Evolutionary conservation across 2,888 invertebrate species (phyloP).

Genomic region (Heliconius ismenius): DNA sequence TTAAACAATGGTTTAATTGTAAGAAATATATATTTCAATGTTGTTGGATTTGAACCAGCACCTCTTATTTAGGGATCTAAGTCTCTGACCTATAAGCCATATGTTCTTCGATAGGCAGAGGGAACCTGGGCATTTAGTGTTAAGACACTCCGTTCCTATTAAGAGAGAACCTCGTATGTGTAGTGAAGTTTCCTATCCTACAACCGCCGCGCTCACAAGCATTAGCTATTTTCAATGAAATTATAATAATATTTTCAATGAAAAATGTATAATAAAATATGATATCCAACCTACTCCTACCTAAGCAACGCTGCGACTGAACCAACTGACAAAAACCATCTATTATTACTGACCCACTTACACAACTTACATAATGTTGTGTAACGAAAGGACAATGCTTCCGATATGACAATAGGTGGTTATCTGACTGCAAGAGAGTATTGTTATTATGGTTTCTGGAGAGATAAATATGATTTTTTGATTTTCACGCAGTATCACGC

Average conservation of each 20-base stretch:
- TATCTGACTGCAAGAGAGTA: neutral
- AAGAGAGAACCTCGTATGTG: too few species aligned
- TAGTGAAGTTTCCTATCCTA: neutral
- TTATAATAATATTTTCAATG: neutral
- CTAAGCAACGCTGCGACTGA: neutral
- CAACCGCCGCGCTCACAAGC: neutral
- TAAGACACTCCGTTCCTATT: too few species aligned
- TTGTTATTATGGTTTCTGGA: neutral
- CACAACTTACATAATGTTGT: constrained; percentile 16
- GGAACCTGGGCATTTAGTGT: too few species aligned
- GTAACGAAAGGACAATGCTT: constrained; percentile 21
- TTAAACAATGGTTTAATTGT: too few species aligned
- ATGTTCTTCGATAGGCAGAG: too few species aligned
- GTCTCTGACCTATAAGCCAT: too few species aligned
- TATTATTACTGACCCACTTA: constrained; percentile 19
- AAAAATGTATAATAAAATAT: neutral
- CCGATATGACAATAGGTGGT: constrained; percentile 10
- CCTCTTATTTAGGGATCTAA: too few species aligned
- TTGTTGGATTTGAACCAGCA: too few species aligned
- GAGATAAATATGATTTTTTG: neutral
- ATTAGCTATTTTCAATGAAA: neutral
- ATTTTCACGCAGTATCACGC: neutral
- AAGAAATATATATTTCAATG: too few species aligned
- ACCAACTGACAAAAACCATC: neutral
- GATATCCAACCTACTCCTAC: neutral